Conservation (phyloP, 2,113 vertebrate genomes). For the Etheostoma spectabile region DNA sequence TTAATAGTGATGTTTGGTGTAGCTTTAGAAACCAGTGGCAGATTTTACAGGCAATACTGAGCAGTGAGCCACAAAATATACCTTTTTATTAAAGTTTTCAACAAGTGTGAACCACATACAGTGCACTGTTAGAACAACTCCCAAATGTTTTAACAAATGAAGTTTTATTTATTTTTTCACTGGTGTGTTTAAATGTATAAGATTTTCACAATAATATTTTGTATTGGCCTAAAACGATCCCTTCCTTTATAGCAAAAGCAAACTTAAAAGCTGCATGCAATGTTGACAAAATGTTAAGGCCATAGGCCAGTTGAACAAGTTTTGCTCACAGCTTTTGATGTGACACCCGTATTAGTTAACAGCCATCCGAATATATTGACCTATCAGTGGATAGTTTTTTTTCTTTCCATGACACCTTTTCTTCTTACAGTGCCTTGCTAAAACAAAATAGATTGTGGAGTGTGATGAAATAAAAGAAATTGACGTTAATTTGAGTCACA, state of each 20-base stretch:
- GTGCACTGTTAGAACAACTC: not conserved
- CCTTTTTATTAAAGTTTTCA: not conserved
- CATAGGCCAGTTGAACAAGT: conserved; percentile 16
- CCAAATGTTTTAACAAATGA: conserved; percentile 1
- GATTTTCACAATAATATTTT: not conserved
- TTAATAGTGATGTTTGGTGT: not conserved
- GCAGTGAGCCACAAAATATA: not conserved
- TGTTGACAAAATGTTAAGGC: conserved; percentile 9
- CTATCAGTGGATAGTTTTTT: conserved; percentile 6
- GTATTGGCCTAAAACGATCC: not conserved
- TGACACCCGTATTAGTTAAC: conserved; percentile 14
- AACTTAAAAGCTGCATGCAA: not conserved
- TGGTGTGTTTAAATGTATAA: no score
- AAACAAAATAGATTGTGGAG: conserved; percentile 4
- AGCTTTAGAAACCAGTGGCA: not conserved
- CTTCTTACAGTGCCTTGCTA: not conserved
- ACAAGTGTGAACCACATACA: not conserved
- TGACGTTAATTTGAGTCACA: conserved; percentile 2
- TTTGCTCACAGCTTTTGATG: conserved; percentile 17
- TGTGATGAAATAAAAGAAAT: conserved; percentile 10
- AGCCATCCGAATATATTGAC: no score
- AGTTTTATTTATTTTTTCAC: not conserved
- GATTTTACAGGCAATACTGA: conserved; percentile 7
- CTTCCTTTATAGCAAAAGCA: not conserved
- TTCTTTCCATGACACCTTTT: not conserved